Conservation (phyloP, 2,888 invertebrate species). For the Acanthoscelides obtectus region DNA sequence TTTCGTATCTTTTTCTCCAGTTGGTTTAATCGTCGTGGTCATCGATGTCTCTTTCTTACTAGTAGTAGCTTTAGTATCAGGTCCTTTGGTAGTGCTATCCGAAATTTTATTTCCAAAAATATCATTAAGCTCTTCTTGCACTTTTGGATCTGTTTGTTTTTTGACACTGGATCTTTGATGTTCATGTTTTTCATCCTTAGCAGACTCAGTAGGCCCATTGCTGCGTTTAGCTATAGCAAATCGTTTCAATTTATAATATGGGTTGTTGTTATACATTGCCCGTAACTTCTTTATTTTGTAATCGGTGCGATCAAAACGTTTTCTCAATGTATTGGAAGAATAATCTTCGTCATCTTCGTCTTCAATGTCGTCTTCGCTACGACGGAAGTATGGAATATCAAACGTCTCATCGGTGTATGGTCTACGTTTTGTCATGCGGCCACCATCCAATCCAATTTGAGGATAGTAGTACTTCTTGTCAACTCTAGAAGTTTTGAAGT, state of each 20-base stretch:
- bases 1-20: slow-evolving; percentile 15
- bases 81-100: slow-evolving; percentile 12
- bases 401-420: slow-evolving; percentile 24
- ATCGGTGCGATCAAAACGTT: slow-evolving; percentile 22
- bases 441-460: slow-evolving; percentile 37
- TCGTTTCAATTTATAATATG: slow-evolving; percentile 47
- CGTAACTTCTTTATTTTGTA: slow-evolving; percentile 21
- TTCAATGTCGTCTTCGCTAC: slow-evolving; percentile 14
- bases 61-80: slow-evolving; percentile 18
- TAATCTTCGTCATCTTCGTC: slow-evolving; percentile 24
- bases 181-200: slow-evolving; percentile 26
- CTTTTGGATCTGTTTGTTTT: slow-evolving; percentile 60
- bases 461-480: slow-evolving; percentile 36
- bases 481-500: slow-evolving; percentile 31
- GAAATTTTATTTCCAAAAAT: slow-evolving; percentile 53
- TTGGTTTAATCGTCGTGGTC: slow-evolving; percentile 14
- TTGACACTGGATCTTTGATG: slow-evolving; percentile 36
- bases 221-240: slow-evolving; percentile 67
- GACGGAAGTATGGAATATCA: slow-evolving; percentile 14
- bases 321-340: slow-evolving; percentile 20
- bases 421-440: slow-evolving; percentile 38
- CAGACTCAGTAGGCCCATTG: slow-evolving; percentile 30
- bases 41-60: slow-evolving; percentile 13
- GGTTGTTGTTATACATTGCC: slow-evolving; percentile 17
- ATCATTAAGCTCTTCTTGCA: slow-evolving; percentile 63